Evolutionary conservation across 2,888 invertebrate genomes (phyloP), one percentile per base, ranked within the genome.

Genomic region (Apodemia duryi): DNA sequence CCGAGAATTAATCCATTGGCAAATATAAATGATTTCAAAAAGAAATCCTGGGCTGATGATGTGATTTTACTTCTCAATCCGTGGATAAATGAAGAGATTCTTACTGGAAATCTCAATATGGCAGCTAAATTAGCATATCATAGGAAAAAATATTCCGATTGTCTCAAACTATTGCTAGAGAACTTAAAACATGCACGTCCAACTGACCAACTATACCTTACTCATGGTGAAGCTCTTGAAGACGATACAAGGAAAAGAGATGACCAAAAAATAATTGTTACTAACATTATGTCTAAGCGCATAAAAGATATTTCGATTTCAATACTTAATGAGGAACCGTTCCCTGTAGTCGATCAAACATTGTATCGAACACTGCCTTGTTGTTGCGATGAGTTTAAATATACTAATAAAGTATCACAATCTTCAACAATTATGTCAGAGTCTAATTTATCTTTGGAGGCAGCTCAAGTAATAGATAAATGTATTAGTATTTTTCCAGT

Each of bases 401-500:
- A 83, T 71, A 72, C 85, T 11, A 76, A 74, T 46, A 75, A 75
- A 51, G 64, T 63, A 0, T 67, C 74, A 2, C 76, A 75, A 65
- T 65, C 71, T 2, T 60, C 74, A 4, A 65, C 70, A 6, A 72
- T 71, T 29, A 70, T 71, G 67, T 49, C 67, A 0, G 79, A 82
- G 4, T 61, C 62, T 35, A 79, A 88, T 66, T 63, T 86, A 1
- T 86, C 90, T 5, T 61, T 72, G 0, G 77, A 75, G 72, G 89
- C 91, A 28, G 89, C 89, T 3, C 74, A 77, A 35, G 71, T 86
- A 6, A 84, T 91, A 51, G 91, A 91, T 66, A 86, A 84, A 73
- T 89, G 87, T 67, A 83, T 91, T 63, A 80, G 82, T 21, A 80
- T 84, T 41, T 91, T 91, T 65, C 91, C 91, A 0, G 79, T 88